Evolutionary conservation across 2,113 vertebrate genomes (phyloP), one percentile per base, ranked within the genome.

Genomic region (Gallinago paraguaiae): DNA sequence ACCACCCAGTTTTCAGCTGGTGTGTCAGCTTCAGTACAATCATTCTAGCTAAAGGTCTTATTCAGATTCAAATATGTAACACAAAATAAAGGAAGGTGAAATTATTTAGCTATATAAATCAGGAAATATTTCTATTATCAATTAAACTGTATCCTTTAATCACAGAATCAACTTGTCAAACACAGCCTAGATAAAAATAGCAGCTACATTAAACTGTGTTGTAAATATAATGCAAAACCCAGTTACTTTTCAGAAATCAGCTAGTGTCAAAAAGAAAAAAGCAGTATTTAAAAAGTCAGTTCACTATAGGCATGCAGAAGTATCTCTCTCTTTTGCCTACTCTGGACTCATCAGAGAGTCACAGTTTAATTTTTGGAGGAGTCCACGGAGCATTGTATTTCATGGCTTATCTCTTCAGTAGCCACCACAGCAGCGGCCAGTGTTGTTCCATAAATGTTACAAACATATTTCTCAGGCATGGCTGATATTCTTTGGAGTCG

Each of bases 331-430:
- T 76, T 92, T 82, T 82, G 11, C 27, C n/a, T 82, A 1, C 27
- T 69, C 70, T 69, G 48, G 48, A 59, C 57, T 63, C 57, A 84
- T 87, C 53, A 72, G 23, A 72, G 77, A 82, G 54, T 92, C 45
- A 37, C n/a, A 67, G 71, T 11, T 82, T 54, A 65, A 33, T 91
- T 88, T 93, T 82, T 91, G 33, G 51, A 84, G 53, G 45, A 82
- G 71, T 46, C 43, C 63, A 54, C 4, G 13, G 43, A 92, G n/a
- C 39, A 5, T 11, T 80, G 35, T 74, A 46, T 93, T 89, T 91
- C 68, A 69, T 50, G 71, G 63, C 16, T 95, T 92, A 60, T 95
- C 85, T 92, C 88, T 82, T 90, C 82, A 65, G 88, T 88, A 93
- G 20, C 59, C 54, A 80, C 90, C 86, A 95, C 85, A 82, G 86